Evolutionary conservation across 2,888 invertebrate genomes (phyloP).

Genomic region (Notocelia uddmanniana): DNA sequence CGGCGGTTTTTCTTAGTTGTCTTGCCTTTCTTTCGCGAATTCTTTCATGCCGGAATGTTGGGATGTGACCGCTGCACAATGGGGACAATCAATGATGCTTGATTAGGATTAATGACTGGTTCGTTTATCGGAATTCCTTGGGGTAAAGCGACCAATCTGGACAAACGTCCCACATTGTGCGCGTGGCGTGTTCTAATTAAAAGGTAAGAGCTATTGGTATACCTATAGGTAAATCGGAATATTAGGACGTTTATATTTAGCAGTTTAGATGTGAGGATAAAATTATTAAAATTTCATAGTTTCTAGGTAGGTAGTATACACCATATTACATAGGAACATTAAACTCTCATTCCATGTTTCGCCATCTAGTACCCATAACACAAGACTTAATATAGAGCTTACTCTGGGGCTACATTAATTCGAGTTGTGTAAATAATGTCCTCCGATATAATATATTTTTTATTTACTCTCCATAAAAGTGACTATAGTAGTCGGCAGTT

Average conservation of each 20-base stretch:
- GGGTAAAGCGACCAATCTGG: conserved; percentile 38
- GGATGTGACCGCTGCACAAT: conserved; percentile 27
- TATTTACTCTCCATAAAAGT: no score
- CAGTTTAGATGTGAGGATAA: no score
- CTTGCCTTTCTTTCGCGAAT: conserved; percentile 19
- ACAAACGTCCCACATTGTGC: not conserved
- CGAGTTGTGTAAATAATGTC: no score
- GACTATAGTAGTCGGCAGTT: no score
- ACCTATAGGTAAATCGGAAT: not conserved
- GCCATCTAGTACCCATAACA: no score
- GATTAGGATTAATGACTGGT: conserved; percentile 42
- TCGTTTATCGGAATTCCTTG: conserved; percentile 36
- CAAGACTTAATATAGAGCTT: no score
- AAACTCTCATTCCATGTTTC: no score
- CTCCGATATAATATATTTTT: no score
- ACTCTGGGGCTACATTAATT: no score
- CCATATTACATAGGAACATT: not conserved
- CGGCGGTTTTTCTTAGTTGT: conserved; percentile 22
- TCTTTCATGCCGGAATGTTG: conserved; percentile 15
- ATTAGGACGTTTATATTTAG: not conserved
- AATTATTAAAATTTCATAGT: not conserved
- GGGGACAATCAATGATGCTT: conserved; percentile 43
- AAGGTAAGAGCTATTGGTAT: not conserved
- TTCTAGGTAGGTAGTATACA: no score
- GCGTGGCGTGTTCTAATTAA: not conserved